phyloP scores from a whole-genome alignment of 2,113 vertebrate species.

The Megalops atlanticus region DNA sequence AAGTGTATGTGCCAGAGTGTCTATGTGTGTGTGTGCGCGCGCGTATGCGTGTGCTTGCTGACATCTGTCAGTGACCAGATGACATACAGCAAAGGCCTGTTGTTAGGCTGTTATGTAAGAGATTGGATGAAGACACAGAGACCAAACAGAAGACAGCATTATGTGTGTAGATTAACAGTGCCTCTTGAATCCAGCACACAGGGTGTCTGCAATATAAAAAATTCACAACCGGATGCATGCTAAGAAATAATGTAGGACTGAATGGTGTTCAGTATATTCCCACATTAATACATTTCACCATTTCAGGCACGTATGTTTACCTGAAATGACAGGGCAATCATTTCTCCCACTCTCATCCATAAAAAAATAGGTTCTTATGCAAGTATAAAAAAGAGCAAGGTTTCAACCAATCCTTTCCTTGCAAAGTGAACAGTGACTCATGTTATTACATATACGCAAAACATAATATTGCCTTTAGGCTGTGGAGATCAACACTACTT shows the following conservation, averaged over 20 bases:
- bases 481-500: not conserved
- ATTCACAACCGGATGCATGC: not conserved
- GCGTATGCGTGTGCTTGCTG: constrained; percentile 2
- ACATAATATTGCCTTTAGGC: not conserved
- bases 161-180: constrained; percentile 13
- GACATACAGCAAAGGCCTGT: not conserved
- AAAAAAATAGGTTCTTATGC: not conserved
- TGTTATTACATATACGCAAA: not conserved
- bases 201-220: not conserved
- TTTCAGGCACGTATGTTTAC: not conserved
- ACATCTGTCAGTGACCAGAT: constrained; percentile 13
- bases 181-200: not conserved
- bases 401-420: not conserved
- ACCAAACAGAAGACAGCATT: not conserved
- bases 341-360: not conserved
- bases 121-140: not conserved
- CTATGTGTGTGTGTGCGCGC: too few species aligned
- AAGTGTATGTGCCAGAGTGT: too few species aligned
- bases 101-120: constrained; percentile 9
- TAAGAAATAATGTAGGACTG: not conserved
- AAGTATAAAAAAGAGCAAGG: not conserved
- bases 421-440: not conserved
- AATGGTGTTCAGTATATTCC: not conserved
- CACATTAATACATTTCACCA: not conserved
- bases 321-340: not conserved